Percentiles rank a stretch among this genome's conserved stretches.
Conservation (phyloP, 2,888 invertebrate species). For the Diaprepes abbreviatus region DNA sequence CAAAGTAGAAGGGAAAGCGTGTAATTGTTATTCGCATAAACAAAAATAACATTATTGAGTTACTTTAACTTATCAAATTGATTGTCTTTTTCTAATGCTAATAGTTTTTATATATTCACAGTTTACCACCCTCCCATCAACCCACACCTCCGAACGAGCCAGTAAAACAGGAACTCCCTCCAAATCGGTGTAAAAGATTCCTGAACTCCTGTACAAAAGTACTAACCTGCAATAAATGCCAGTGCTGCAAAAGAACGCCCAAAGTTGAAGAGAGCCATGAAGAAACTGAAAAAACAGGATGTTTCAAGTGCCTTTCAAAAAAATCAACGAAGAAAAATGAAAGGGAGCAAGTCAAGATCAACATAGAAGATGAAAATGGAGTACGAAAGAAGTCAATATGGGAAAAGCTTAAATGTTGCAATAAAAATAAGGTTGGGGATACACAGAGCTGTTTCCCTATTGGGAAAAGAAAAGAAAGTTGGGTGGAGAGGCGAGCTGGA, state of each 20-base stretch:
- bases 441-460: slow-evolving; percentile 62
- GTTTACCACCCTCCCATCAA: slow-evolving; percentile 56
- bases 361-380: slow-evolving; percentile 65
- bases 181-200: slow-evolving; percentile 57
- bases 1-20: too few relatives aligned
- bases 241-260: slow-evolving; percentile 36
- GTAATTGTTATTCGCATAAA: too few relatives aligned
- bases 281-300: slow-evolving; percentile 62
- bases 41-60: too few relatives aligned
- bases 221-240: slow-evolving; percentile 55
- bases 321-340: slow-evolving; percentile 48
- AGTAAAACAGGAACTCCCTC: slow-evolving; percentile 53
- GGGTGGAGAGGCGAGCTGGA: slow-evolving; percentile 71
- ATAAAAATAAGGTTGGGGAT: slow-evolving; percentile 68
- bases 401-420: slow-evolving; percentile 63
- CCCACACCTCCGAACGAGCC: slow-evolving; percentile 52
- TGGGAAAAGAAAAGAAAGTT: slow-evolving; percentile 64
- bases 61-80: too few relatives aligned
- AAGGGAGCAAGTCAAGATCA: slow-evolving; percentile 53
- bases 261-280: slow-evolving; percentile 22
- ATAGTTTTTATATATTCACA: too few relatives aligned
- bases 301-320: slow-evolving; percentile 67
- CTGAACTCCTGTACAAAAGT: slow-evolving; percentile 57
- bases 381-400: slow-evolving; percentile 63
- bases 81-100: too few relatives aligned